A percentile compares a stretch with the other conserved stretches of the same genome.
Conservation (phyloP, 2,797 vertebrate species). For the Tragopan temminckii region DNA sequence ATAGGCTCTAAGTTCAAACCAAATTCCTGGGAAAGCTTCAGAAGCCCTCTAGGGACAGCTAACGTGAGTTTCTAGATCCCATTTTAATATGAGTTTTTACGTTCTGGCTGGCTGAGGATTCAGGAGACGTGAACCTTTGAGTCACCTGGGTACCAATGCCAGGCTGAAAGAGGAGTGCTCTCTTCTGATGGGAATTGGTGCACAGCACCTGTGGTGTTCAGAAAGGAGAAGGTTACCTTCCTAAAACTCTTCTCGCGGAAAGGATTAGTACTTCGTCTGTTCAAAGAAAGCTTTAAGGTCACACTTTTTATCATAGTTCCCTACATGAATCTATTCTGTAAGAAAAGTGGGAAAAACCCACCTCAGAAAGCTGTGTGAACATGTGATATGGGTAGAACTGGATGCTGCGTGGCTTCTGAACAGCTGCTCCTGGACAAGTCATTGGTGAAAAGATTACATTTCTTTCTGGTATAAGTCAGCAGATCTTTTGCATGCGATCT, state of each 20-base stretch:
- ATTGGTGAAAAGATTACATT: not conserved
- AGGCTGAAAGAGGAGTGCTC: not conserved
- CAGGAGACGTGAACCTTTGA: not conserved
- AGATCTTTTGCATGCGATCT: not conserved
- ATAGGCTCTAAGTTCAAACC: not conserved
- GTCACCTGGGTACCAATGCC: not conserved
- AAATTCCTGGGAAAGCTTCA: not conserved
- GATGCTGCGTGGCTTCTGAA: not conserved
- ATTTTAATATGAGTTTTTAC: not conserved
- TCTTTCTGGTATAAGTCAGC: accelerated
- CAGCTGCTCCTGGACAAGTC: not conserved
- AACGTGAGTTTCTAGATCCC: not conserved
- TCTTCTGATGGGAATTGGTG: not conserved
- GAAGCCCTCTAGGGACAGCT: not conserved
- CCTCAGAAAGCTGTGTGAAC: not conserved
- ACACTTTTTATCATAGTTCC: not conserved
- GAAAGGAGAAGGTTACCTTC: not conserved
- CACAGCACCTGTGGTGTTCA: accelerated
- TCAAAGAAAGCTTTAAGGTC: not conserved
- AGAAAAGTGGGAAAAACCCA: not conserved
- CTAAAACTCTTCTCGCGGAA: not conserved
- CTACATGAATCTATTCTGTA: not conserved
- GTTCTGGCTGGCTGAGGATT: not conserved
- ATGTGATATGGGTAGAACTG: not conserved
- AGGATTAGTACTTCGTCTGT: not conserved